Evolutionary conservation across 2,113 vertebrate species (phyloP), one percentile per base, ranked within the genome.

Genomic region (Corvus hawaiiensis): DNA sequence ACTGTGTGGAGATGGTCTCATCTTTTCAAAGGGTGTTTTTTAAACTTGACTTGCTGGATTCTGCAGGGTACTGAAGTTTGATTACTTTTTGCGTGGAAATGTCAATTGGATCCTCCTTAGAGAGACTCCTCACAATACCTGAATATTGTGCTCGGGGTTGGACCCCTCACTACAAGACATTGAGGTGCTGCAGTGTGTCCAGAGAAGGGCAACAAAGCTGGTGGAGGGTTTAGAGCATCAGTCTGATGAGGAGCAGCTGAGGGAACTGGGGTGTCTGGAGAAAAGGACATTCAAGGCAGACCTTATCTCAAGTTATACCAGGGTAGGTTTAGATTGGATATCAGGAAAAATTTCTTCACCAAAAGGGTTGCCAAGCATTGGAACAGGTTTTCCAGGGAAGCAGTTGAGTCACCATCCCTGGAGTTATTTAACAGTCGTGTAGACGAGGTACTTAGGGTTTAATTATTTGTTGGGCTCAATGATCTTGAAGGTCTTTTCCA

Each of bases 31-130:
- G 51, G 12, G 24, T 73, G 30, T 82, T 78, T 81, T 91, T 62
- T 76, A 69, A 67, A 13, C 68, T 44, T 89, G 52, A 8, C 71
- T 55, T 52, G 41, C 64, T 87, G 56, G 14, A 35, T 80, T 89
- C 63, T 95, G 54, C 63, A 61, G 22, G 21, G 6, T 73, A 66
- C 48, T 37, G 39, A 37, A 27, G 68, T 91, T 82, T 67, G 35
- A 20, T 89, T 66, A 24, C 35, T 84, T 91, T 91, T 69, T 39
- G 32, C 35, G 23, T 37, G 28, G 78, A 92, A 93, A 51, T 66
- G 39, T 59, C 62, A 64, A 27, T 51, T 14, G 30, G 43, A 51
- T 93, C 56, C 52, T 87, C 55, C 76, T 85, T 79, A 68, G 87
- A 33, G 49, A 54, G 7, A 11, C 51, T 69, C 23, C 23, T 89